Percentiles rank a stretch among this genome's conserved stretches.
phyloP scores from a whole-genome alignment of 2,888 invertebrate genomes.

The Mythimna lalbum region DNA sequence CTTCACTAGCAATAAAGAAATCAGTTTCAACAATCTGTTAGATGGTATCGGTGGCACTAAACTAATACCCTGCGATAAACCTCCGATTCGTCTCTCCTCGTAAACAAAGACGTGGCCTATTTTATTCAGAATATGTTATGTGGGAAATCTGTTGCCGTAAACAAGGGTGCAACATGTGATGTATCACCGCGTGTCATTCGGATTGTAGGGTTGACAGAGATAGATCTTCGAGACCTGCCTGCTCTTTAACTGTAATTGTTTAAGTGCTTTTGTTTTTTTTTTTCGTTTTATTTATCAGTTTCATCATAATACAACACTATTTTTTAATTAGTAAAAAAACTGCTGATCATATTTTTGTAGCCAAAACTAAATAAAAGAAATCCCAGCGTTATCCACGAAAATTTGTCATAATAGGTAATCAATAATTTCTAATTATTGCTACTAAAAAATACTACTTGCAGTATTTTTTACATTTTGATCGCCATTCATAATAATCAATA shows the following conservation, averaged over 20 bases:
- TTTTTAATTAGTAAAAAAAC: too few species aligned
- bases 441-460: too few species aligned
- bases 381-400: too few species aligned
- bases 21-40: neutral
- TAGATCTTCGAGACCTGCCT: constrained; percentile 28
- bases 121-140: constrained; percentile 37
- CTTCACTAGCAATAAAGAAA: neutral
- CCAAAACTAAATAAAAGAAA: too few species aligned
- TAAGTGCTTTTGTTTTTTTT: too few species aligned
- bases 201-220: constrained; percentile 38
- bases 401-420: too few species aligned
- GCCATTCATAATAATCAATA: too few species aligned
- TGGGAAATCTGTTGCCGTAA: constrained; percentile 34
- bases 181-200: constrained; percentile 37
- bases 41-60: constrained; percentile 15
- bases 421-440: too few species aligned
- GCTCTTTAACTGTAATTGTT: neutral
- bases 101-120: constrained; percentile 23
- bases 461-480: too few species aligned
- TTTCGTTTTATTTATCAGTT: too few species aligned
- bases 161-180: constrained; percentile 48
- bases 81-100: constrained; percentile 11
- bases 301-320: too few species aligned
- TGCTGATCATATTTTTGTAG: too few species aligned
- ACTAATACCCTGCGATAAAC: constrained; percentile 26